Base-by-base conservation (phyloP, 2,888 invertebrate species). In the Ernsta delagoae region DNA sequence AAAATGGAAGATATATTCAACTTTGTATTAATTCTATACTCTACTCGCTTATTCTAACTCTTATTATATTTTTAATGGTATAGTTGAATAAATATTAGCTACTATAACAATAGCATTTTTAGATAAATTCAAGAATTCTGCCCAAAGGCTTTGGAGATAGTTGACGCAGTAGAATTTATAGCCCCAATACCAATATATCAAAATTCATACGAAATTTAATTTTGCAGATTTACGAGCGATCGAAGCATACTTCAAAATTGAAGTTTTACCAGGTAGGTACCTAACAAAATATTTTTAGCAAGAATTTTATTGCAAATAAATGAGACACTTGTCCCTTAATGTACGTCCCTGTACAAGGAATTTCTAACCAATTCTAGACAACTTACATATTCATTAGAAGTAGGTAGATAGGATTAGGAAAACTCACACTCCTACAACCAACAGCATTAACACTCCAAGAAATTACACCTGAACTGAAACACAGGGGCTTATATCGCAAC, bases 401-500 rank as follows among this genome's bases (percentile, higher is more conserved):
- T 53, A 60, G 53, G 59, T 60, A 31, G 60, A 67, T 31, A 31
- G 31, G 31, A 31, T 31, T 57, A 62, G 50, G 62, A 57, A 68
- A 68, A 62, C 36, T 62, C 57, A 56, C 45, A 48, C 62, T 56
- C 53, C 34, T 39, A 45, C 34, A 8, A 53, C 53, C 31, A n/a
- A 45, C 34, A 50, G 61, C 57, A 69, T 69, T 59, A 59, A 57
- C 68, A 68, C 62, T 57, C 53, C 48, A 65, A 75, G 70, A 72
- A 70, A 69, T 74, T 70, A 65, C 70, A 70, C 66, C 70, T 72
- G 64, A 59, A 73, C 70, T 72, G 64, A 59, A 73, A 72, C 64
- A 72, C 70, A 68, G 61, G 68, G 65, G 62, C 70, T 73, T 71
- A 71, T 73, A 71, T 73, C 72, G 68, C 68, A 72, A 75, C 75